Conservation (phyloP, 2,113 vertebrate species). For the Meleagris gallopavo region DNA sequence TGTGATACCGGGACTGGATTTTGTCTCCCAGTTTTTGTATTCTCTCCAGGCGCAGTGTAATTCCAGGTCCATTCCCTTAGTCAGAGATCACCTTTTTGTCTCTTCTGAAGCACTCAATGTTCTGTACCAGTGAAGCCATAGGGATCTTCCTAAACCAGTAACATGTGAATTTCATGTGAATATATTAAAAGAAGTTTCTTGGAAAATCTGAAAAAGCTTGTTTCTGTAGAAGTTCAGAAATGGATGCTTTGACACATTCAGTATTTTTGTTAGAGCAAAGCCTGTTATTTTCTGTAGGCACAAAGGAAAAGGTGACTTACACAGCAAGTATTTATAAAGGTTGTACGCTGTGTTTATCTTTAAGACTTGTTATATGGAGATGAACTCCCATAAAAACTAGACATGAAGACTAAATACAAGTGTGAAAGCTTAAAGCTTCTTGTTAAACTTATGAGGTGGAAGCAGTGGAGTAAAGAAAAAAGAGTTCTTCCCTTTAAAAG, state of each 20-base stretch:
- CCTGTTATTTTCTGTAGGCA: background rate
- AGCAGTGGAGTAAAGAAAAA: background rate
- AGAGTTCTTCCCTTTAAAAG: background rate
- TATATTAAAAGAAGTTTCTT: background rate
- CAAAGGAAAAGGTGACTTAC: slow-evolving; percentile 24
- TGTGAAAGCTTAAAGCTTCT: background rate
- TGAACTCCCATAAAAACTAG: background rate
- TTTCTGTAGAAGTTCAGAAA: background rate
- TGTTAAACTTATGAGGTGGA: background rate
- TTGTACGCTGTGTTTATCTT: background rate
- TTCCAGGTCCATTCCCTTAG: slow-evolving; percentile 15
- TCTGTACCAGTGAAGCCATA: background rate
- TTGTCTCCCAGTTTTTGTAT: background rate
- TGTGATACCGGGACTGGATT: background rate
- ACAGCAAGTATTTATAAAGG: background rate
- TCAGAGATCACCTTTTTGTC: background rate
- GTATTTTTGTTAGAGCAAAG: slow-evolving; percentile 16
- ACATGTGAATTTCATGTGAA: background rate
- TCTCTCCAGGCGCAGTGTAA: background rate
- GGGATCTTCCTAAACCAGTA: background rate
- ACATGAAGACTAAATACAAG: background rate
- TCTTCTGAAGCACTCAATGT: slow-evolving; percentile 15
- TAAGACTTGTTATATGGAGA: background rate
- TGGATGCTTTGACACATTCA: background rate
- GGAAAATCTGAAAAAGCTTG: background rate